phyloP scores from a whole-genome alignment of 1,140 invertebrate genomes.

The Venustaconcha ellipsiformis region DNA sequence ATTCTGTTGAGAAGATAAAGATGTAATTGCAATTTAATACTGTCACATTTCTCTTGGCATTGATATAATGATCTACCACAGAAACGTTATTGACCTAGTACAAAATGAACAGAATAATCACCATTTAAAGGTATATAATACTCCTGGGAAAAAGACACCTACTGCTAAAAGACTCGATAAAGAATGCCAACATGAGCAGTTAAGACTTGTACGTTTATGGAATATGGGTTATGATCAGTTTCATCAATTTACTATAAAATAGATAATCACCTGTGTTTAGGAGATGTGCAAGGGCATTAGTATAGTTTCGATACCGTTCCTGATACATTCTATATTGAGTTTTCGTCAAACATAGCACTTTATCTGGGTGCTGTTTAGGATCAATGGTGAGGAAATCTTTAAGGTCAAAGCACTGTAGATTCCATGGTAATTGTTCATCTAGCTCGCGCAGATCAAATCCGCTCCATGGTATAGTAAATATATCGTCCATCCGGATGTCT shows the following conservation, averaged over 20 bases:
- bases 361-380: slow-evolving; percentile 40
- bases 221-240: too few relatives aligned
- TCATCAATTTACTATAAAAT: not conserved
- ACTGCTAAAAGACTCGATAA: too few relatives aligned
- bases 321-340: slow-evolving; percentile 44
- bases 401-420: slow-evolving; percentile 44
- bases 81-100: too few relatives aligned
- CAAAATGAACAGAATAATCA: too few relatives aligned
- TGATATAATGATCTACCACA: too few relatives aligned
- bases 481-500: slow-evolving; percentile 37
- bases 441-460: slow-evolving; percentile 50
- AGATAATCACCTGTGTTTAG: slow-evolving; percentile 54
- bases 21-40: too few relatives aligned
- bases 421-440: slow-evolving; percentile 43
- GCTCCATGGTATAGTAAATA: slow-evolving; percentile 7
- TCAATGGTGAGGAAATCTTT: slow-evolving; percentile 40
- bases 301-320: slow-evolving; percentile 47
- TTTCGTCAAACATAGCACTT: slow-evolving; percentile 35
- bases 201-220: too few relatives aligned
- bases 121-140: too few relatives aligned
- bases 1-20: too few relatives aligned
- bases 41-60: too few relatives aligned
- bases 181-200: too few relatives aligned
- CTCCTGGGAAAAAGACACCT: too few relatives aligned
- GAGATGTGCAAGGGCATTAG: slow-evolving; percentile 48